Base-by-base conservation (phyloP, 1,140 invertebrate genomes). In the Heterodera carotae region DNA sequence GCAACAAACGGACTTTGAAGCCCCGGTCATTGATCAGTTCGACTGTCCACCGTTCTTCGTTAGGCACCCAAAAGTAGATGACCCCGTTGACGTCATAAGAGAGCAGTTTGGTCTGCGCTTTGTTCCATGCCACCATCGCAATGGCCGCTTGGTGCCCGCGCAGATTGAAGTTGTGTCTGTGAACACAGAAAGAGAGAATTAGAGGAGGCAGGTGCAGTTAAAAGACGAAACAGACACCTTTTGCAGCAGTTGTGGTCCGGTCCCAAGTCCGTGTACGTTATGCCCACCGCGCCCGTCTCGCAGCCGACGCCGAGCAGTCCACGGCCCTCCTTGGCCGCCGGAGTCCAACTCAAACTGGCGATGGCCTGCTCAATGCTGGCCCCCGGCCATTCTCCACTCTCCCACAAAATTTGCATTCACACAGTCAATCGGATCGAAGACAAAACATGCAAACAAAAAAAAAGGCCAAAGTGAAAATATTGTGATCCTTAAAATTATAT, bases 61-160 rank as follows among this genome's bases (percentile, higher is more conserved):
- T 98, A 88, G 97, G 97, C 59, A 84, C 97, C 96, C 97, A 98
- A 6, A 99, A 95, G 89, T 98, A 99, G 84, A 98, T 98, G 39
- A 98, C 94, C 18, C 97, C 97, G 0, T 94, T 95, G 83, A 93
- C 94, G 90, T 98, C 97, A 89, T 96, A 98, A 6, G 95, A 96
- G 2, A 96, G 96, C 76, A 99, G 88, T 88, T 98, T 98, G 89
- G 98, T 95, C 89, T 97, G 98, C 0, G 96, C 94, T 89, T 96
- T 94, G 89, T 98, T 99, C 97, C 97, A 99, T 89, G 94, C 94
- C 27, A 98, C 95, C 48, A 97, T 89, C 75, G 90, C 90, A 90
- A 97, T 95, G 90, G 97, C 94, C 79, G 94, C 94, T 85, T 95
- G 91, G 89, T 99, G 97, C 64, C 96, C 96, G 80, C 96, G 91